Evolutionary conservation across 2,113 vertebrate genomes (phyloP).

Genomic region (Neopipo cinnamomea): DNA sequence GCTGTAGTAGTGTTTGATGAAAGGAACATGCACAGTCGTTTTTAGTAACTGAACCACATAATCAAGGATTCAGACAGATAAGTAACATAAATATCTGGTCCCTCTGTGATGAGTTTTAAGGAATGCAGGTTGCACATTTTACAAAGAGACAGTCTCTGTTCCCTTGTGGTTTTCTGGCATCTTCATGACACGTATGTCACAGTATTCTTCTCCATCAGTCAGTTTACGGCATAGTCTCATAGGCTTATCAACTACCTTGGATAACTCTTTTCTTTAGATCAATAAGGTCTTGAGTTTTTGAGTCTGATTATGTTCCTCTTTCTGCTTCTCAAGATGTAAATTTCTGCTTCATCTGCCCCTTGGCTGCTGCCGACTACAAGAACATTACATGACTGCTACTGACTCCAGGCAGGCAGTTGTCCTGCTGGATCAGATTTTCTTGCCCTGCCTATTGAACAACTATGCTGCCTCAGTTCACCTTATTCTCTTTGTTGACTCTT

Average conservation of each 20-base stretch:
- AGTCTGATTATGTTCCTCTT: not conserved
- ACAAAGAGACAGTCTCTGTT: not conserved
- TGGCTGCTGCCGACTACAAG: not conserved
- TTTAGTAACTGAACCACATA: not conserved
- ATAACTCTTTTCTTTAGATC: not conserved
- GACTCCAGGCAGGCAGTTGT: not conserved
- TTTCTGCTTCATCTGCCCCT: not conserved
- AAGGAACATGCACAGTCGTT: not conserved
- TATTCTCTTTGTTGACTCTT: not conserved
- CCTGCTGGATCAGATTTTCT: not conserved
- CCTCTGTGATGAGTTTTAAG: not conserved
- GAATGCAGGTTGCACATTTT: not conserved
- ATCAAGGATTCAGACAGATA: not conserved
- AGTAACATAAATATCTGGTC: not conserved
- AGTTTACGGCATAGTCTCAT: not conserved
- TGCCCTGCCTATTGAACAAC: not conserved
- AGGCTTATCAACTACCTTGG: not conserved
- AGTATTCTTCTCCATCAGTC: not conserved
- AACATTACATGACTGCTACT: not conserved
- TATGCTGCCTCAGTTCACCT: not conserved
- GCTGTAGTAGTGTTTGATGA: not conserved
- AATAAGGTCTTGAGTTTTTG: not conserved
- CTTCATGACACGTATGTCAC: not conserved
- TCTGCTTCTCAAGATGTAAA: not conserved
- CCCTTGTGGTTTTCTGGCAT: not conserved